Evolutionary conservation across 2,888 invertebrate genomes (phyloP).

Genomic region (Folsomia manolachei): DNA sequence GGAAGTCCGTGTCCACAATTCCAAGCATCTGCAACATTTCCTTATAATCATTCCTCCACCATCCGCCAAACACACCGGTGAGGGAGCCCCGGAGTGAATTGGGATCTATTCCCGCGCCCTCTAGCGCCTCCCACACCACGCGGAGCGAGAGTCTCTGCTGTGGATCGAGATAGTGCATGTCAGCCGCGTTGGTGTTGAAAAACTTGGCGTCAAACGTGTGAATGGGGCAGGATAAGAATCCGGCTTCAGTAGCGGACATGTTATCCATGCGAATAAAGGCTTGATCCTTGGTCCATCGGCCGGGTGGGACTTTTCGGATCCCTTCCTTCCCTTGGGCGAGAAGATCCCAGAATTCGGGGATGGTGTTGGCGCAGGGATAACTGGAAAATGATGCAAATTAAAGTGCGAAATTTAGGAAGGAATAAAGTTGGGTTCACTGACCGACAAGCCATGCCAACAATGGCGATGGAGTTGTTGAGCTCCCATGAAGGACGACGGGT

Average conservation of each 20-base stretch:
- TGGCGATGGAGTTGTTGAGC: no score
- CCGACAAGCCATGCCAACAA: no score
- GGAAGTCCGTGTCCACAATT: not conserved
- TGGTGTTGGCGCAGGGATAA: constrained; percentile 1
- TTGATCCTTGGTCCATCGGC: not conserved
- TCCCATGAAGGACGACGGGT: no score
- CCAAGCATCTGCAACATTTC: not conserved
- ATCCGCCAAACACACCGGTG: constrained; percentile 13
- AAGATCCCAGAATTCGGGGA: constrained; percentile 6
- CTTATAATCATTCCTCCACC: constrained; percentile 17
- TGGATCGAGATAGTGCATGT: not conserved
- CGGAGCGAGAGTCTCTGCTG: constrained; percentile 4
- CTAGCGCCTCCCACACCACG: constrained; percentile 15
- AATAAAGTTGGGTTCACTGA: no score
- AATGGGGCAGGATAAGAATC: not conserved
- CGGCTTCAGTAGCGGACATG: not conserved
- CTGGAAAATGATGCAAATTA: no score
- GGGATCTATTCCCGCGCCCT: constrained; percentile 10
- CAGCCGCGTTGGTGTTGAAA: constrained; percentile 2
- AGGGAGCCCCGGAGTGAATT: not conserved
- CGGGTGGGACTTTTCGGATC: not conserved
- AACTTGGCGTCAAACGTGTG: constrained; percentile 20
- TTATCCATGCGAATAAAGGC: not conserved
- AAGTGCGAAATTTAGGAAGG: no score
- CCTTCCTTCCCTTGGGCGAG: not conserved